Percentiles rank a stretch among this genome's conserved stretches.
These are phyloP conservation scores for Phenganax marumi DNA, from an alignment of 92 coral and sea anemone genomes.

Conservation along the genomic window DNA sequence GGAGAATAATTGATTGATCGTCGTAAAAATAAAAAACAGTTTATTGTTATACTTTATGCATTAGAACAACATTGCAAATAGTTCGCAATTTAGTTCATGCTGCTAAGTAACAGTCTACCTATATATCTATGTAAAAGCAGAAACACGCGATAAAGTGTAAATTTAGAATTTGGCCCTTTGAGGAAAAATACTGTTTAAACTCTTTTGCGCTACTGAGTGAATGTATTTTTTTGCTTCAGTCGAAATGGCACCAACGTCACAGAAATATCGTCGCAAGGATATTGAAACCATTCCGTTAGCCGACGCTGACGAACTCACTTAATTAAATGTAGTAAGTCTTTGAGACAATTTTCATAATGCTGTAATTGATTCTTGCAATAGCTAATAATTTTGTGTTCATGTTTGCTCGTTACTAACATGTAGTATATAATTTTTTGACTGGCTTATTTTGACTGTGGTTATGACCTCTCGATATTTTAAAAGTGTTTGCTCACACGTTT, in stretches of 20 bases:
- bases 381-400: not conserved
- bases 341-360: not conserved
- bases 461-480: not conserved
- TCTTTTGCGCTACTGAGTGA: not conserved
- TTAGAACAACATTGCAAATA: too few species aligned
- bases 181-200: not conserved
- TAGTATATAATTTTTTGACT: not conserved
- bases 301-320: conserved; percentile 41
- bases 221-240: conserved; percentile 15
- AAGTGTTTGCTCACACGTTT: not conserved
- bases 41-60: too few species aligned
- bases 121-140: too few species aligned
- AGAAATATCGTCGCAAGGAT: conserved; percentile 18
- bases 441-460: not conserved
- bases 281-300: conserved; percentile 35
- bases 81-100: too few species aligned
- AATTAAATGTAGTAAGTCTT: not conserved
- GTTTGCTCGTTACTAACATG: not conserved
- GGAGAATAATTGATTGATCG: too few species aligned
- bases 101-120: too few species aligned
- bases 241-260: conserved; percentile 3
- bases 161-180: not conserved
- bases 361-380: conserved; percentile 4
- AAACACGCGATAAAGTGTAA: too few species aligned
- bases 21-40: too few species aligned